Percentiles rank a stretch among this genome's conserved stretches.
phyloP scores from a whole-genome alignment of 1,140 invertebrate species.

The Lerema accius region DNA sequence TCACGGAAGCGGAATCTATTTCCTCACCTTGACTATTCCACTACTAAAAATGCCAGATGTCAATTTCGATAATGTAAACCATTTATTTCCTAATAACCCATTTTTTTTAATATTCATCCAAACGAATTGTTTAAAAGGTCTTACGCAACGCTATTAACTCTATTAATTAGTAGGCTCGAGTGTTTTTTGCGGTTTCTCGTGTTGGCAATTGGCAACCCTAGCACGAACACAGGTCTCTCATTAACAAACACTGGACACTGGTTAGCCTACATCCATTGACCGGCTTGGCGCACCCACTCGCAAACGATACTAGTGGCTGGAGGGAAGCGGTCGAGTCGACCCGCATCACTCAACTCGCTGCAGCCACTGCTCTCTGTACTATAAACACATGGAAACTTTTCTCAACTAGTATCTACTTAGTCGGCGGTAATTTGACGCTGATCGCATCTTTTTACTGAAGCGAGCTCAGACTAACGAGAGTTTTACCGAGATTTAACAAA shows the following conservation, averaged over 20 bases:
- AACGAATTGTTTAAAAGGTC: too few relatives aligned
- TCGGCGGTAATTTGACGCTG: neutral
- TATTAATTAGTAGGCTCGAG: too few relatives aligned
- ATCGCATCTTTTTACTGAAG: too few relatives aligned
- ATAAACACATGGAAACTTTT: neutral
- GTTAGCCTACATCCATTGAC: slow-evolving; percentile 67
- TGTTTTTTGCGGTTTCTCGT: too few relatives aligned
- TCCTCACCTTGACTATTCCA: slow-evolving; percentile 1
- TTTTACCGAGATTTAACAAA: too few relatives aligned
- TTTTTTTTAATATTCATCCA: neutral
- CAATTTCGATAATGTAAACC: neutral
- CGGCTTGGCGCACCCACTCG: slow-evolving; percentile 34
- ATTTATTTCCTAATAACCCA: neutral
- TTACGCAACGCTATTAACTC: too few relatives aligned
- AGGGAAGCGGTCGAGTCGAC: slow-evolving; percentile 2
- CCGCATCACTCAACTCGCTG: slow-evolving; percentile 2
- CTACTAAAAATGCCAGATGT: neutral
- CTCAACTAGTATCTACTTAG: neutral
- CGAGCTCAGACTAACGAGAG: too few relatives aligned
- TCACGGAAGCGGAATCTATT: slow-evolving; percentile 14
- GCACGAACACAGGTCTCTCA: slow-evolving; percentile 46
- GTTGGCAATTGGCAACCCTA: slow-evolving; percentile 33
- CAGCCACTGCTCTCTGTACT: neutral
- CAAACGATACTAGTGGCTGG: slow-evolving; percentile 12
- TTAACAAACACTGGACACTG: slow-evolving; percentile 69